A percentile compares a stretch with the other conserved stretches of the same genome.
Conservation (phyloP, 2,797 vertebrate genomes). For the Smutsia gigantea region DNA sequence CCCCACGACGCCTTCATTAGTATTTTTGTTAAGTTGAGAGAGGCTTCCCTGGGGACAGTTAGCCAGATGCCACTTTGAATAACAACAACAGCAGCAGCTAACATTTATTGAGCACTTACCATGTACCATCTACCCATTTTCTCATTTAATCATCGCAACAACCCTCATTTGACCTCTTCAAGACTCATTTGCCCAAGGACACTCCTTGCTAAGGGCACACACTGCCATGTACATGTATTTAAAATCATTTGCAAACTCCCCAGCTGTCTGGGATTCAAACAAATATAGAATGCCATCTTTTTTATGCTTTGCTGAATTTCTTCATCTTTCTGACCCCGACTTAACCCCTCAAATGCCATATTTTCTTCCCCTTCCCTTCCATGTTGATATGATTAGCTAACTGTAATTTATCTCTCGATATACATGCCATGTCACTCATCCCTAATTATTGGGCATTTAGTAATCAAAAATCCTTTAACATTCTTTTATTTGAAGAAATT, state of each 20-base stretch:
- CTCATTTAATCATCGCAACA: conserved; percentile 62
- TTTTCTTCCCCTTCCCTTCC: conserved; percentile 46
- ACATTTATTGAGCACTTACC: conserved; percentile 67
- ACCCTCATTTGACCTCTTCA: conserved; percentile 55
- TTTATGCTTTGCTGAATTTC: conserved; percentile 22
- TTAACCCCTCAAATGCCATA: conserved; percentile 17
- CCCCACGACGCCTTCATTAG: neutral
- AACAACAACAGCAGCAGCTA: conserved; percentile 53
- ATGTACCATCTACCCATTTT: conserved; percentile 56
- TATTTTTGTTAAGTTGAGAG: conserved; percentile 47
- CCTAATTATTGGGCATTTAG: conserved; percentile 41
- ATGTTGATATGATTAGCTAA: conserved; percentile 20
- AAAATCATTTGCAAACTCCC: conserved; percentile 37
- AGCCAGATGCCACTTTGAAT: conserved; percentile 64
- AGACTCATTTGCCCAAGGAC: conserved; percentile 60
- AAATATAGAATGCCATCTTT: neutral
- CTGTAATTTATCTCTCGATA: conserved; percentile 44
- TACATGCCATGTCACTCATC: neutral
- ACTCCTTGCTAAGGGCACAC: conserved; percentile 14
- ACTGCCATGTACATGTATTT: neutral
- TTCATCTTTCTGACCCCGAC: neutral
- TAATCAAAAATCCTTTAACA: conserved; percentile 40
- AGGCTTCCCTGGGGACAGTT: conserved; percentile 37
- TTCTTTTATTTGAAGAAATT: conserved; percentile 39
- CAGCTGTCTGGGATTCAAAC: conserved; percentile 24